Percentiles rank a stretch among this genome's conserved stretches.
phyloP scores from a whole-genome alignment of 2,113 vertebrate genomes.

The Artemisiospiza belli region DNA sequence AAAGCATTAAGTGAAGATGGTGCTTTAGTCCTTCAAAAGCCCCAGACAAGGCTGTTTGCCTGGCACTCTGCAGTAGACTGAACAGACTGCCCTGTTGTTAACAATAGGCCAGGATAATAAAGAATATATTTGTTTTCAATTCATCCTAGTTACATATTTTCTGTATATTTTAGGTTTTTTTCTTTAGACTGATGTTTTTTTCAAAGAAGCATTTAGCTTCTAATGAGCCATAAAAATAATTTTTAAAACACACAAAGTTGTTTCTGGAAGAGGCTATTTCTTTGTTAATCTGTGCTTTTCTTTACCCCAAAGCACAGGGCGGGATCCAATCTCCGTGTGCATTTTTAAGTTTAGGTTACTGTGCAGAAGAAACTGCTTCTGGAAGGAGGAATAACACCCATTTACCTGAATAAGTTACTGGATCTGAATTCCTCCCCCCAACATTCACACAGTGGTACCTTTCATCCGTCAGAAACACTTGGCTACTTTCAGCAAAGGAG shows the following conservation, averaged over 20 bases:
- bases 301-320: background rate
- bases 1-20: background rate
- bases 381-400: background rate
- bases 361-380: background rate
- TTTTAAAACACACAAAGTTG: background rate
- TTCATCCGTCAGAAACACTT: background rate
- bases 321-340: fast-evolving
- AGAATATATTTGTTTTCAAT: background rate
- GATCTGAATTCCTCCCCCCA: background rate
- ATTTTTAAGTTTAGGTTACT: background rate
- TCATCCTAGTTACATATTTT: background rate
- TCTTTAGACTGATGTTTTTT: background rate
- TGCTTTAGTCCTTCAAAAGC: background rate
- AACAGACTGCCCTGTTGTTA: background rate
- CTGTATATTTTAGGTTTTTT: background rate
- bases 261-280: background rate
- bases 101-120: background rate
- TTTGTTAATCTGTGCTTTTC: background rate
- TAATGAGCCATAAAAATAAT: background rate
- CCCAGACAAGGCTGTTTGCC: background rate
- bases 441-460: background rate
- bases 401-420: background rate
- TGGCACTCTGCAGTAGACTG: background rate
- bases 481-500: background rate
- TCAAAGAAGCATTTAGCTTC: background rate